Conservation (phyloP, 30 jellyfish, hydroid and myxozoan species). For the Turritopsis dohrnii region DNA sequence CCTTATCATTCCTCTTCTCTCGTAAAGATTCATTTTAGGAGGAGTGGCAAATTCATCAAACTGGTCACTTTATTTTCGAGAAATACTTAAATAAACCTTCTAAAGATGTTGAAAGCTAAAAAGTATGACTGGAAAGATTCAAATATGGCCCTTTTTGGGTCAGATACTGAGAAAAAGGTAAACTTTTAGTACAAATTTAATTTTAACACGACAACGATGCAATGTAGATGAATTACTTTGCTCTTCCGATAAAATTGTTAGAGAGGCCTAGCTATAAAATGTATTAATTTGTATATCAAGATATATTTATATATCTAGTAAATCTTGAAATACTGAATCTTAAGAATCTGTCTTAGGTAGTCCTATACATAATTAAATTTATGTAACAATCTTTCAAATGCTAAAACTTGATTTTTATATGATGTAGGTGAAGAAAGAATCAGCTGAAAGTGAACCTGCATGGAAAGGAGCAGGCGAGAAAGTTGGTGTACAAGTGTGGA, state of each 20-base stretch:
- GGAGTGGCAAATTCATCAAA: background rate
- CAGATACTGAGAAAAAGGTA: constrained; percentile 96
- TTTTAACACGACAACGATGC: background rate
- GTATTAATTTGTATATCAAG: too few species aligned
- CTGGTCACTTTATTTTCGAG: background rate
- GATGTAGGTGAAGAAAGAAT: constrained; percentile 81
- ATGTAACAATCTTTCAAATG: too few species aligned
- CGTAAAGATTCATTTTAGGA: background rate
- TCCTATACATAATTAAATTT: too few species aligned
- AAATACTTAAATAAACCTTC: background rate
- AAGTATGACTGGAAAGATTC: constrained; percentile 99
- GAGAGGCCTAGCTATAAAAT: too few species aligned
- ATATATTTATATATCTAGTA: too few species aligned
- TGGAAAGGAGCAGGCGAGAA: constrained; percentile 95
- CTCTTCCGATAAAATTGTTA: too few species aligned
- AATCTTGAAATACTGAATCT: too few species aligned
- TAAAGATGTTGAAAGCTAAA: constrained; percentile 79
- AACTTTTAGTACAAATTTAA: background rate
- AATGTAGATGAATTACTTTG: background rate
- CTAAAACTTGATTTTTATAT: too few species aligned
- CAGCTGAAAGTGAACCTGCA: constrained; percentile 96
- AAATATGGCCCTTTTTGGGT: constrained; percentile 95
- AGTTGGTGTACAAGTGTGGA: constrained; percentile 88
- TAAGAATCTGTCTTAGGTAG: too few species aligned
- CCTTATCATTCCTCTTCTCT: background rate